Evolutionary conservation across 2,113 vertebrate genomes (phyloP).

Genomic region (Tylochromis polylepis): DNA sequence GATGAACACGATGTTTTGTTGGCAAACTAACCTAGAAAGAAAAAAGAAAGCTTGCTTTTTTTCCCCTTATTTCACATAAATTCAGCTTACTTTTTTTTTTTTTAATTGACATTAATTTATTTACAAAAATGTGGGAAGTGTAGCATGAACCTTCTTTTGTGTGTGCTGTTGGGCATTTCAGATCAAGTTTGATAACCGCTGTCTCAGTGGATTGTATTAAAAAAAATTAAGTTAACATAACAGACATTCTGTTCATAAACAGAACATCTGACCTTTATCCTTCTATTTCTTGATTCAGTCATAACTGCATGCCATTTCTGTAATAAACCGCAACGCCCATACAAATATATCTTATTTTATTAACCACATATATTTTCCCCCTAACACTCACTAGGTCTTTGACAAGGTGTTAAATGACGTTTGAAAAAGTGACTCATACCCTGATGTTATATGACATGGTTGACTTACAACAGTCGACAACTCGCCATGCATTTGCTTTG

Average conservation of each 20-base stretch:
- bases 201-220: neutral
- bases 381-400: neutral
- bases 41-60: neutral
- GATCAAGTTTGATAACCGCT: neutral
- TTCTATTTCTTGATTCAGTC: neutral
- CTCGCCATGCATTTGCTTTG: slow-evolving; percentile 47
- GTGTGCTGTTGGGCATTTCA: neutral
- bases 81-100: neutral
- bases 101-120: neutral
- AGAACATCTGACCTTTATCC: neutral
- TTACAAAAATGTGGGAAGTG: neutral
- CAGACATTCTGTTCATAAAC: too few relatives aligned
- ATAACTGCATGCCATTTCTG: neutral
- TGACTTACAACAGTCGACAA: slow-evolving; percentile 53
- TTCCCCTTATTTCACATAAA: neutral
- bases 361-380: neutral
- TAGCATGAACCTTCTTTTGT: neutral
- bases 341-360: slow-evolving; percentile 23
- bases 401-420: slow-evolving; percentile 53
- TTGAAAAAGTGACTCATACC: slow-evolving; percentile 42
- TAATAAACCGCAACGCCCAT: neutral
- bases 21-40: neutral
- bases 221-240: neutral
- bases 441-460: slow-evolving; percentile 57
- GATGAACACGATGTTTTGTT: neutral